These are phyloP conservation scores for Polypedilum vanderplanki DNA, from an alignment of 1,140 invertebrate species.

Conservation along the genomic window DNA sequence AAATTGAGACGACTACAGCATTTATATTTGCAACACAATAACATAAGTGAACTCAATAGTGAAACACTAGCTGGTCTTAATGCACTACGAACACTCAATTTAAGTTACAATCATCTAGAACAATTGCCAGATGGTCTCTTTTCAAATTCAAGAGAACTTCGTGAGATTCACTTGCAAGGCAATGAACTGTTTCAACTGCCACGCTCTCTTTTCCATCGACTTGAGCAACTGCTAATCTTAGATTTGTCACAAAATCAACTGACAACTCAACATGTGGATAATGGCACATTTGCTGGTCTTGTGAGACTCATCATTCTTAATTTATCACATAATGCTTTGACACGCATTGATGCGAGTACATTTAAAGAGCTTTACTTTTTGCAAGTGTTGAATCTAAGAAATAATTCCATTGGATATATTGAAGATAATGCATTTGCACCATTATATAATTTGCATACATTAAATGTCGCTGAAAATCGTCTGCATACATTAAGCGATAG, in stretches of 20 bases:
- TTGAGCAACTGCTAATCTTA: slow-evolving; percentile 61
- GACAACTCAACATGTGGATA: slow-evolving; percentile 58
- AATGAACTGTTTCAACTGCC: slow-evolving; percentile 66
- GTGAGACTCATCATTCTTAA: slow-evolving; percentile 62
- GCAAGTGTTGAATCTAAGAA: slow-evolving; percentile 70
- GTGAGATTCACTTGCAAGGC: slow-evolving; percentile 65
- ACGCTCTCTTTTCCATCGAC: slow-evolving; percentile 56
- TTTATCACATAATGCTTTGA: slow-evolving; percentile 59
- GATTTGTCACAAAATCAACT: slow-evolving; percentile 68
- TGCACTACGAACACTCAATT: slow-evolving; percentile 64
- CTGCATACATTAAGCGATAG: slow-evolving; percentile 64
- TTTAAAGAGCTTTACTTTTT: slow-evolving; percentile 76
- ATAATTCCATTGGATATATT: slow-evolving; percentile 69
- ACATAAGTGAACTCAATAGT: slow-evolving; percentile 57
- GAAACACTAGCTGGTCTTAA: slow-evolving; percentile 60
- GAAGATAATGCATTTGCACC: slow-evolving; percentile 71
- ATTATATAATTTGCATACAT: slow-evolving; percentile 73
- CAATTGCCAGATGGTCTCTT: slow-evolving; percentile 64
- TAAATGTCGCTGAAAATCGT: slow-evolving; percentile 70
- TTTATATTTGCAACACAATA: slow-evolving; percentile 67
- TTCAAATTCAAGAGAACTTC: slow-evolving; percentile 57
- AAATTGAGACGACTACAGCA: slow-evolving; percentile 61
- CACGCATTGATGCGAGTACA: slow-evolving; percentile 55
- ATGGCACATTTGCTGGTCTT: slow-evolving; percentile 60
- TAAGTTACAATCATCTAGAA: slow-evolving; percentile 66